Evolutionary conservation across 1,140 invertebrate genomes (phyloP).

Genomic region (Theocolax elegans): DNA sequence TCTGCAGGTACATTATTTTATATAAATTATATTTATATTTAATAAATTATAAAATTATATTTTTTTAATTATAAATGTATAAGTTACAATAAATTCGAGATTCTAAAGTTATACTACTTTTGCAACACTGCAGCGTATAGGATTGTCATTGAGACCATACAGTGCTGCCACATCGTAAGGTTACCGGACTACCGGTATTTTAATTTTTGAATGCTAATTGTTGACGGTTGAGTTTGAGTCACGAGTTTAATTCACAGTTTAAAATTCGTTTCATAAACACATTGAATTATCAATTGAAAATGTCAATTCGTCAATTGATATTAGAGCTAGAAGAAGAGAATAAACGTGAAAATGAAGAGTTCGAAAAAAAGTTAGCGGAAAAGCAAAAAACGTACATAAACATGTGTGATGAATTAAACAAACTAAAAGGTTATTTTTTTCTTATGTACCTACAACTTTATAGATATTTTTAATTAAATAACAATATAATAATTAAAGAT

Average conservation of each 20-base stretch:
- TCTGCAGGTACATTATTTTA: not conserved
- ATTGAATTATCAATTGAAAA: too few species aligned
- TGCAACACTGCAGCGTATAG: too few species aligned
- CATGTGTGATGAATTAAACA: conserved; percentile 28
- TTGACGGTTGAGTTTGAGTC: too few species aligned
- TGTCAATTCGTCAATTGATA: conserved; percentile 36
- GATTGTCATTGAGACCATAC: too few species aligned
- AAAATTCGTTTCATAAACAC: too few species aligned
- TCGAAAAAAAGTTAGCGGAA: conserved; percentile 11
- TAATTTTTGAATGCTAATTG: too few species aligned
- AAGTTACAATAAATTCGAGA: not conserved
- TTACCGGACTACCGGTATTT: too few species aligned
- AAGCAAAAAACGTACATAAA: conserved; percentile 31
- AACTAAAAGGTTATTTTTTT: conserved; percentile 36
- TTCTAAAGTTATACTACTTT: too few species aligned
- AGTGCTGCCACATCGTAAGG: too few species aligned
- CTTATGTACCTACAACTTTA: not conserved
- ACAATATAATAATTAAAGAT: not conserved
- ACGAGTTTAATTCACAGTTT: too few species aligned
- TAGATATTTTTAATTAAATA: conserved; percentile 28
- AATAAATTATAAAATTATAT: not conserved
- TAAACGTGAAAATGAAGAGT: conserved; percentile 11
- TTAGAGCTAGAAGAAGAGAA: conserved; percentile 34
- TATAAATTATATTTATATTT: not conserved
- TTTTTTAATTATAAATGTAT: not conserved